These are phyloP conservation scores for Punctoribates punctum DNA, from an alignment of 2,888 invertebrate genomes.

Conservation along the genomic window DNA sequence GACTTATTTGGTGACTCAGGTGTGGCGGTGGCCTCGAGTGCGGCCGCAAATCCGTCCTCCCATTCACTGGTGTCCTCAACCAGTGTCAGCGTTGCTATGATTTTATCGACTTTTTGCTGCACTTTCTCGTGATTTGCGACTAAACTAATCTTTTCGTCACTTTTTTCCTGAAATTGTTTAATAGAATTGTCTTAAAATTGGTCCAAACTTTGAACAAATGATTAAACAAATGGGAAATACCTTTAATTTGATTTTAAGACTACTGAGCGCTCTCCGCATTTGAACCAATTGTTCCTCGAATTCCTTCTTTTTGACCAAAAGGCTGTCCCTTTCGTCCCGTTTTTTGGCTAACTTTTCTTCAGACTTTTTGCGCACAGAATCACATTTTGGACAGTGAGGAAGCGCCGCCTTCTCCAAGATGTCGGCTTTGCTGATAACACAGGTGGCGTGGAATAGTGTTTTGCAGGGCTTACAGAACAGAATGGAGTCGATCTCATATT, in stretches of 20 bases:
- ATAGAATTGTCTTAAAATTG: neutral
- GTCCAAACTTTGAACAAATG: neutral
- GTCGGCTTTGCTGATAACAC: neutral
- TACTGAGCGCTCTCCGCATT: slow-evolving; percentile 17
- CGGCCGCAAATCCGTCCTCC: slow-evolving; percentile 17
- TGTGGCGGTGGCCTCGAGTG: slow-evolving; percentile 11
- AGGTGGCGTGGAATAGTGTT: slow-evolving; percentile 43
- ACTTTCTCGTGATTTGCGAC: slow-evolving; percentile 11
- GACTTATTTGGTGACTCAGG: no score
- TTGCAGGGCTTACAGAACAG: slow-evolving; percentile 40
- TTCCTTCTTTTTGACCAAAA: slow-evolving; percentile 1
- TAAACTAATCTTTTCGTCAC: slow-evolving; percentile 7
- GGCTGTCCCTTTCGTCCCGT: slow-evolving; percentile 8
- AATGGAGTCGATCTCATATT: slow-evolving; percentile 39
- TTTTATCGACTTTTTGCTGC: slow-evolving; percentile 18
- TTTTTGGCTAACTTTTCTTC: slow-evolving; percentile 17
- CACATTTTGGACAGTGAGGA: slow-evolving; percentile 19
- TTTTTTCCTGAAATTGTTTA: no score
- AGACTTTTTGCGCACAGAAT: neutral
- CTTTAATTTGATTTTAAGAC: slow-evolving; percentile 15
- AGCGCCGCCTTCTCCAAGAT: neutral
- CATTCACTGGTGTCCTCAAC: slow-evolving; percentile 31
- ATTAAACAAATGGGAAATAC: neutral
- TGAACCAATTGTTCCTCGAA: slow-evolving; percentile 21
- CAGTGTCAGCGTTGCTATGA: neutral